Conservation (phyloP, 2,797 vertebrate species). For the Rachycentron canadum region DNA sequence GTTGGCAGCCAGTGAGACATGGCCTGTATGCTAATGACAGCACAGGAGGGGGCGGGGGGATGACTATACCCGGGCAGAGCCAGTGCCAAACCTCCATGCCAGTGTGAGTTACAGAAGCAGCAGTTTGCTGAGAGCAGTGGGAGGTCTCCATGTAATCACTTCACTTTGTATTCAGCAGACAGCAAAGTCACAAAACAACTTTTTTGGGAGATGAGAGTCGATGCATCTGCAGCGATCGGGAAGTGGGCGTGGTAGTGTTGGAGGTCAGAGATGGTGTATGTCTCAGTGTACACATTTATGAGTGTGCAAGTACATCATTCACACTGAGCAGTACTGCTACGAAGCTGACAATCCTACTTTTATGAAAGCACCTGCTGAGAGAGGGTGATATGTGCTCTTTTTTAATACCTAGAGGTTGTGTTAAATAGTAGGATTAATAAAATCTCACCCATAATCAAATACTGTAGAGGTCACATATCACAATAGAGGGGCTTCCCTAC, state of each 20-base stretch:
- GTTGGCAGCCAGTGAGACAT: slow-evolving; percentile 77
- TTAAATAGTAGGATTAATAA: slow-evolving; percentile 46
- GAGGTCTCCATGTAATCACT: slow-evolving; percentile 75
- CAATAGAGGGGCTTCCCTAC: slow-evolving; percentile 34
- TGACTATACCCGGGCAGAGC: slow-evolving; percentile 36
- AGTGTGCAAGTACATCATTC: slow-evolving; percentile 36
- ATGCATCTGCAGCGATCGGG: slow-evolving; percentile 32
- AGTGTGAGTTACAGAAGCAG: slow-evolving; percentile 66
- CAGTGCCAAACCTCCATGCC: slow-evolving; percentile 61
- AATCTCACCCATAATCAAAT: slow-evolving; percentile 35
- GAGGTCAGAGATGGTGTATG: slow-evolving; percentile 21
- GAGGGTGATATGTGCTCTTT: slow-evolving; percentile 20
- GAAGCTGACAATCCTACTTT: slow-evolving; percentile 34
- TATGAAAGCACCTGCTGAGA: slow-evolving; percentile 37
- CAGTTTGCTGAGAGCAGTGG: slow-evolving; percentile 67
- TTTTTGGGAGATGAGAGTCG: slow-evolving; percentile 45
- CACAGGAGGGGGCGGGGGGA: slow-evolving; percentile 38
- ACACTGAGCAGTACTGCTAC: slow-evolving; percentile 2
- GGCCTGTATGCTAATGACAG: slow-evolving; percentile 81
- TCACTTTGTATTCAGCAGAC: slow-evolving; percentile 75
- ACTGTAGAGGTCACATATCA: slow-evolving; percentile 57
- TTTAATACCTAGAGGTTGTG: slow-evolving; percentile 29
- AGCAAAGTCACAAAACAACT: slow-evolving; percentile 63
- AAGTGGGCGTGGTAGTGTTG: slow-evolving; percentile 13
- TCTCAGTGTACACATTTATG: slow-evolving; percentile 35